Base-by-base conservation (phyloP, 2,113 vertebrate species). In the Spheniscus mendiculus region DNA sequence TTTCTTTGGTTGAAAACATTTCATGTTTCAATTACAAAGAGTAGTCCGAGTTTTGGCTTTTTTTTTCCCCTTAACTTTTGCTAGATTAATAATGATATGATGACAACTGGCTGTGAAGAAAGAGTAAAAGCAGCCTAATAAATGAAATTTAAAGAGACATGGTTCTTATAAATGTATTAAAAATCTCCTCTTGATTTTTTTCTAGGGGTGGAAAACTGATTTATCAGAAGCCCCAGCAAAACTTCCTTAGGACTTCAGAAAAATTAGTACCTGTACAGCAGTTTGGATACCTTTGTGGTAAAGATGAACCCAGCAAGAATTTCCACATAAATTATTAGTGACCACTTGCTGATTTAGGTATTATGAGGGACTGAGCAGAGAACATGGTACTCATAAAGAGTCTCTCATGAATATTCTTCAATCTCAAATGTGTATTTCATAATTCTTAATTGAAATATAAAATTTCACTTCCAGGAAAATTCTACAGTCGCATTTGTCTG, bases 131-230 rank as follows among this genome's bases (percentile, higher is more conserved):
- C 38, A 83, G 36, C 20, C n/a, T 82, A 83, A 93, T 34, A 87
- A 70, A 70, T 34, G 20, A 50, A n/a, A n/a, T n/a, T n/a, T n/a
- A n/a, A n/a, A n/a, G n/a, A n/a, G n/a, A n/a, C n/a, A n/a, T 3
- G 2, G 1, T 74, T 83, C 30, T 72, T 65, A 74, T 0, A 76
- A 72, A 83, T 20, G 18, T 66, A 50, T 71, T 45, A 83, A 88
- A 97, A 94, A 96, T 44, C 71, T 76, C 15, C 52, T 83, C 52
- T 67, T 58, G 12, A 25, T 49, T 77, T 93, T 95, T 89, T 67
- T 21, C 19, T n/a, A 61, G n/a, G 4, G 15, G n/a, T 79, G 47
- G 76, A 91, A 89, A 95, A 89, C 19, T 18, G 11, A 96, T 61
- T 66, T 86, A 52, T 55, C 42, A 94, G 83, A 91, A 87, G 29